phyloP scores from a whole-genome alignment of 2,797 vertebrate genomes.

The Balearica regulorum region DNA sequence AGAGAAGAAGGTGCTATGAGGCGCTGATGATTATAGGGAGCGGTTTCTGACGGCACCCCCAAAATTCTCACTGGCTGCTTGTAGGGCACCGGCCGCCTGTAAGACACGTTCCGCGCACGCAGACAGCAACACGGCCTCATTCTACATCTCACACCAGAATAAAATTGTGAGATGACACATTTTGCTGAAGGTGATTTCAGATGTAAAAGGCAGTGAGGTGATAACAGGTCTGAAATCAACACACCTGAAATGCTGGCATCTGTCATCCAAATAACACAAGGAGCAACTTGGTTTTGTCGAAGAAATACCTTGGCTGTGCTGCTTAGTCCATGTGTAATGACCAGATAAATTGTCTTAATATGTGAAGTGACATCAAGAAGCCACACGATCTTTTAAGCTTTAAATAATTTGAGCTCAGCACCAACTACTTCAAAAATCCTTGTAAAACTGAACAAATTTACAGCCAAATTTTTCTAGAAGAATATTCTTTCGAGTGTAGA shows the following conservation, averaged over 20 bases:
- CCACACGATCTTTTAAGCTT: background rate
- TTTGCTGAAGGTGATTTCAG: background rate
- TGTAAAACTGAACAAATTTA: background rate
- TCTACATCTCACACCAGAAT: background rate
- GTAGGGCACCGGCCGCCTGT: background rate
- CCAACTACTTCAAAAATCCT: background rate
- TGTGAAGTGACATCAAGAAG: background rate
- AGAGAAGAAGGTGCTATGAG: background rate
- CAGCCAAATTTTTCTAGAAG: background rate
- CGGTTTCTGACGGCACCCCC: background rate
- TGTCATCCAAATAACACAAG: background rate
- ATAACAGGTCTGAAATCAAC: background rate
- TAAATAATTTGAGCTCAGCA: background rate
- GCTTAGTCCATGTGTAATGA: rapidly evolving
- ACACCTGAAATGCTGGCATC: background rate
- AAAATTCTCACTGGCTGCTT: background rate
- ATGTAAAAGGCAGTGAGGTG: background rate
- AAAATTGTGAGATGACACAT: background rate
- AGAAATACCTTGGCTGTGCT: background rate
- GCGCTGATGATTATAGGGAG: rapidly evolving
- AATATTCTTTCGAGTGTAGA: background rate
- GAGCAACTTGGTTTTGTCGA: background rate
- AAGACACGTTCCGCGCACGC: background rate
- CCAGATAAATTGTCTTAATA: background rate
- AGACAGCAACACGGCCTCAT: background rate